Evolutionary conservation across 2,888 invertebrate genomes (phyloP).

Genomic region (Ectropis crepuscularia): DNA sequence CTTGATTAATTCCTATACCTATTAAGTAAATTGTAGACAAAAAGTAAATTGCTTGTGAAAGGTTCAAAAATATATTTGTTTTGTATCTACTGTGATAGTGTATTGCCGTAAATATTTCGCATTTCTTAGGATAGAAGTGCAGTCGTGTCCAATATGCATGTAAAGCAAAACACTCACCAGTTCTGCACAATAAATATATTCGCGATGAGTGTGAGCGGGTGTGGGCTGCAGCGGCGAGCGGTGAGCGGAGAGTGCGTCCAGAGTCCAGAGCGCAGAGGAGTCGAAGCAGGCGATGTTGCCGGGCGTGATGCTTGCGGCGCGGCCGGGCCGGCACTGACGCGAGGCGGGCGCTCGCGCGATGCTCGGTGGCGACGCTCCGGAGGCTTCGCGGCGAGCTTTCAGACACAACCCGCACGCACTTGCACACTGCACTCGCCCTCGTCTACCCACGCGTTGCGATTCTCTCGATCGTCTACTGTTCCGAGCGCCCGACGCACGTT

Average conservation of each 20-base stretch:
- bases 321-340: constrained; percentile 85
- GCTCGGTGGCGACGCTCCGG: constrained; percentile 57
- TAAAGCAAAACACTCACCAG: constrained; percentile 65
- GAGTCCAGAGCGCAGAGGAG: constrained; percentile 66
- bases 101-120: not conserved
- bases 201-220: constrained; percentile 64
- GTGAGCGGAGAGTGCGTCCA: constrained; percentile 47
- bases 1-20: constrained; percentile 31
- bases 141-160: not conserved
- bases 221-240: constrained; percentile 48
- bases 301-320: constrained; percentile 81
- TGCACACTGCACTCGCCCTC: constrained; percentile 84
- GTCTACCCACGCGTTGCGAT: constrained; percentile 80
- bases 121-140: not conserved
- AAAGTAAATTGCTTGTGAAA: constrained; percentile 1
- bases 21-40: not conserved
- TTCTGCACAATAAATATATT: constrained; percentile 62
- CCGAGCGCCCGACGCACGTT: constrained; percentile 82
- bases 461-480: constrained; percentile 82
- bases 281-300: constrained; percentile 49
- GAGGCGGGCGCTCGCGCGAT: constrained; percentile 58
- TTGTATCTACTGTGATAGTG: not conserved
- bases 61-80: not conserved
- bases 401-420: constrained; percentile 81
- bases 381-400: constrained; percentile 83